Percentiles rank a stretch among this genome's conserved stretches.
These are phyloP conservation scores for Eulithis prunata DNA, from an alignment of 2,888 invertebrate genomes.

Conservation along the genomic window DNA sequence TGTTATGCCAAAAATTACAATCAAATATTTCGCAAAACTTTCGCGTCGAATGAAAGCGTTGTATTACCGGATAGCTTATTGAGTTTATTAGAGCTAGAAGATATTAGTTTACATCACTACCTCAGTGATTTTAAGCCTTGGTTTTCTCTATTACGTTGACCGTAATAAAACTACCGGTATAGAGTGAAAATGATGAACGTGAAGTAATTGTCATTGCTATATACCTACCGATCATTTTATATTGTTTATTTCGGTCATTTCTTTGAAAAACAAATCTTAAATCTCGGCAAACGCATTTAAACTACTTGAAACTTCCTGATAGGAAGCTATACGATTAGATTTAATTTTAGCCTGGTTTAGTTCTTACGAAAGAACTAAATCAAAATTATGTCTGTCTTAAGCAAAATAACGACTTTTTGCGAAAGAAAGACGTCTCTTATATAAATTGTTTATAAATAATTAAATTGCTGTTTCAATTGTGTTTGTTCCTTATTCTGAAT, in stretches of 20 bases:
- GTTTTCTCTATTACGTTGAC: background rate
- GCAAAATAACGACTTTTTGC: slow-evolving; percentile 19
- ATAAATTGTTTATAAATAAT: background rate
- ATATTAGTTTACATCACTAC: slow-evolving; percentile 10
- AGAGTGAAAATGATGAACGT: background rate
- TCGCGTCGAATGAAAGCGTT: background rate
- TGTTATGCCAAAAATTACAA: slow-evolving; percentile 5
- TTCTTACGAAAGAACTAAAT: slow-evolving; percentile 25
- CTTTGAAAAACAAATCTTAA: background rate
- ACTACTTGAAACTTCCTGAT: background rate
- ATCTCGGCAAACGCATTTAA: slow-evolving; percentile 17
- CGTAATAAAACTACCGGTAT: background rate
- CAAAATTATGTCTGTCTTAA: slow-evolving; percentile 29
- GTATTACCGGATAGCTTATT: background rate
- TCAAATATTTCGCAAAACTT: background rate
- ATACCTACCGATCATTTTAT: background rate
- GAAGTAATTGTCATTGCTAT: background rate
- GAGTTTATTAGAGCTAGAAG: background rate
- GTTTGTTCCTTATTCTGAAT: no score
- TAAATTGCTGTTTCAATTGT: slow-evolving; percentile 1
- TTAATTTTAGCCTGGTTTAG: slow-evolving; percentile 26
- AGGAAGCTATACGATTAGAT: slow-evolving; percentile 13
- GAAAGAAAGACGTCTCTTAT: slow-evolving; percentile 18
- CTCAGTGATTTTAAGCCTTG: slow-evolving; percentile 9
- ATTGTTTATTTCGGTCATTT: background rate